Evolutionary conservation across 2,888 invertebrate genomes (phyloP), one percentile per base, ranked within the genome.

Genomic region (Epinotia bilunana): DNA sequence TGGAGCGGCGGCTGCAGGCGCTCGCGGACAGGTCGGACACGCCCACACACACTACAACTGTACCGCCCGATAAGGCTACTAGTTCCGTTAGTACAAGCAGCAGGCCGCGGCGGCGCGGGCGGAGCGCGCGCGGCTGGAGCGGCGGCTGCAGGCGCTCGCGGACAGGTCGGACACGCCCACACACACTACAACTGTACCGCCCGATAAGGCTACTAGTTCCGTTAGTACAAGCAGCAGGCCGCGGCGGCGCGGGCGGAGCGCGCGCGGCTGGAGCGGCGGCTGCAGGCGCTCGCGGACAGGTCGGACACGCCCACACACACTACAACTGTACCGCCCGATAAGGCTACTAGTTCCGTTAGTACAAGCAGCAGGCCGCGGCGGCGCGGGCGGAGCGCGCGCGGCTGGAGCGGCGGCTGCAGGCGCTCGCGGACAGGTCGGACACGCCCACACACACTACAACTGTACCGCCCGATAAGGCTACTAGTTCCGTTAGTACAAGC

Each of bases 201-300:
- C 20, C 2, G 20, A 20, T 20, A 20, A 20, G 20, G 20, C 20
- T 20, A 20, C 20, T 20, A 20, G 20, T 20, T 20, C 20, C 20
- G n/a, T n/a, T n/a, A 64, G 11, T 28, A 46, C 84, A 16, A 85
- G 90, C 72, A 83, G 88, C 77, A 82, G 91, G 79, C 87, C 80
- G 81, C 82, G 61, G 83, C 83, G 83, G 87, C 80, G 86, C 84
- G 2, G 7, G 84, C 88, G 73, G 61, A 88, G 16, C 16, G 68
- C n/a, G 64, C 58, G 46, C 7, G 64, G 63, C 80, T 82, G 0
- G 78, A 72, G 3, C 82, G 83, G 16, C 89, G 89, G 78, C 80
- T 91, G 18, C 85, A 87, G 0, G 65, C 77, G 0, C 86, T 91
- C 0, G 70, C 83, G 0, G 85, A 83, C 6, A 90, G 90, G 91